Percentiles rank a stretch among this genome's conserved stretches.
These are phyloP conservation scores for Aeoliscus strigatus DNA, from an alignment of 2,797 vertebrate species.

Conservation along the genomic window DNA sequence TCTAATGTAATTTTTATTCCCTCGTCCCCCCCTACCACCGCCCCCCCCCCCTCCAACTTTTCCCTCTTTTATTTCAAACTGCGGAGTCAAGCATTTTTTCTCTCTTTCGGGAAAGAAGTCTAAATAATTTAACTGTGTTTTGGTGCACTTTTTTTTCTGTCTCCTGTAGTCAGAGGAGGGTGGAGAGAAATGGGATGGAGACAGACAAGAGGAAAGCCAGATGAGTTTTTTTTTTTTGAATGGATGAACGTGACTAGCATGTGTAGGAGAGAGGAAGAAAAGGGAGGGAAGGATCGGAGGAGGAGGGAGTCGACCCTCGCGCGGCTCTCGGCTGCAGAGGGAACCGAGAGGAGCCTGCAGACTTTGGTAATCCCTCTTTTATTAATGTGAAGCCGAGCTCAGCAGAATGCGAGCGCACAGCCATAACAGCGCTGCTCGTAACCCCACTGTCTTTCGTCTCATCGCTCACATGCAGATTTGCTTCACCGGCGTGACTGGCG, in stretches of 20 bases:
- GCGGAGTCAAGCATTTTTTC: slow-evolving; percentile 70
- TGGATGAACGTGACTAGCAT: slow-evolving; percentile 54
- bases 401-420: slow-evolving; percentile 58
- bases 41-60: slow-evolving; percentile 3
- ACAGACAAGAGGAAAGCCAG: slow-evolving; percentile 43
- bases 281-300: slow-evolving; percentile 4
- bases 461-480: slow-evolving; percentile 39
- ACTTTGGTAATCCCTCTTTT: slow-evolving; percentile 72
- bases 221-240: slow-evolving; percentile 41
- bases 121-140: slow-evolving; percentile 77
- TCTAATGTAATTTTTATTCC: slow-evolving; percentile 74
- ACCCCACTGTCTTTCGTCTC: slow-evolving; percentile 39
- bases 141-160: slow-evolving; percentile 44
- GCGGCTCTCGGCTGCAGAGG: slow-evolving; percentile 47
- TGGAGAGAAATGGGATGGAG: slow-evolving; percentile 39
- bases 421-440: slow-evolving; percentile 48
- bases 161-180: slow-evolving; percentile 43
- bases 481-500: slow-evolving; percentile 24
- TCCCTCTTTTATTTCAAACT: slow-evolving; percentile 59
- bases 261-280: slow-evolving; percentile 25
- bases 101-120: slow-evolving; percentile 47
- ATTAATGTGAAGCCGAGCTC: slow-evolving; percentile 70
- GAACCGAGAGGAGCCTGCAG: slow-evolving; percentile 58
- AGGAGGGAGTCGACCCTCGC: too few species aligned
- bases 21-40: too few species aligned